Evolutionary conservation across 2,888 invertebrate genomes (phyloP).

Genomic region (Vesta saturnalis): DNA sequence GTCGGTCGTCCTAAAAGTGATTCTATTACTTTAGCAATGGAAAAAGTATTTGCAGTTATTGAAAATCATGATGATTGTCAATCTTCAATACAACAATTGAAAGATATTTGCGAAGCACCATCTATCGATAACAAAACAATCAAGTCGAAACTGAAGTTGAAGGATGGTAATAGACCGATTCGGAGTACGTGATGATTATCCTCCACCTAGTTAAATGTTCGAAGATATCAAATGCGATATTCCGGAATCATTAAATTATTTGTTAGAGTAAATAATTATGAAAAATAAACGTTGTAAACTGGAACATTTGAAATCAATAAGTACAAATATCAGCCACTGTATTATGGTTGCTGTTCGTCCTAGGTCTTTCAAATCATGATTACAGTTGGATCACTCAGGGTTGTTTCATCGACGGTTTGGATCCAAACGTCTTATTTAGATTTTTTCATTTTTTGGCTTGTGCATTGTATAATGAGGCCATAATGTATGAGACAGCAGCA

Average conservation of each 20-base stretch:
- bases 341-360: no score
- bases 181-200: slow-evolving; percentile 37
- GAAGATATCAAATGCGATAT: slow-evolving; percentile 22
- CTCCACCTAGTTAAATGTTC: slow-evolving; percentile 40
- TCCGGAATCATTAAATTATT: slow-evolving; percentile 15
- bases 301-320: slow-evolving; percentile 10
- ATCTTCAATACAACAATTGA: slow-evolving; percentile 20
- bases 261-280: slow-evolving; percentile 16
- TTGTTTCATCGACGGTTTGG: slow-evolving; percentile 3
- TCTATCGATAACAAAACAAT: no score
- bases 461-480: slow-evolving; percentile 3
- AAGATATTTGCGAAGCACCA: background rate
- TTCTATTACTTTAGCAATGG: slow-evolving; percentile 50
- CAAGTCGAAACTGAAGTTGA: no score
- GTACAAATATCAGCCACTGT: slow-evolving; percentile 13
- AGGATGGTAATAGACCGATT: slow-evolving; percentile 35
- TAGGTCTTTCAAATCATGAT: slow-evolving; percentile 11
- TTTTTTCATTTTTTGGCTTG: slow-evolving; percentile 2
- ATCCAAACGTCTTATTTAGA: slow-evolving; percentile 2
- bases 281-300: slow-evolving; percentile 11
- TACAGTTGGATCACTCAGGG: slow-evolving; percentile 14
- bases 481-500: no score
- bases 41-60: slow-evolving; percentile 53
- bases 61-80: slow-evolving; percentile 52
- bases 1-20: background rate